A percentile compares a stretch with the other conserved stretches of the same genome.
Conservation (phyloP, 2,113 vertebrate genomes). For the Aplodontia rufa region DNA sequence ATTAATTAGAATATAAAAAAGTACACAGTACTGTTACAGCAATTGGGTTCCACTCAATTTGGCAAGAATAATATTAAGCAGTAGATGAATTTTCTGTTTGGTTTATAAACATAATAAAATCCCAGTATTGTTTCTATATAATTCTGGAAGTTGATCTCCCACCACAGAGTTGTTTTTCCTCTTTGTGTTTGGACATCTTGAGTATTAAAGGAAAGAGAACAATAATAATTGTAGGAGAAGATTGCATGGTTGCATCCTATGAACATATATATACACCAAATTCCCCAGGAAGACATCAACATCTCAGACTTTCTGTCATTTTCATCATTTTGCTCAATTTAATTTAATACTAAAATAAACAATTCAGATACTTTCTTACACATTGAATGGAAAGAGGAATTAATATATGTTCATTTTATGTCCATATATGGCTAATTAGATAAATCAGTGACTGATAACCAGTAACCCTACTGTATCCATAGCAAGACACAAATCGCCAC, state of each 20-base stretch:
- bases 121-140: background rate
- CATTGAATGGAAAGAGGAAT: background rate
- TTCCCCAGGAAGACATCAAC: background rate
- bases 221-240: background rate
- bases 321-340: background rate
- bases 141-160: background rate
- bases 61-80: constrained; percentile 50
- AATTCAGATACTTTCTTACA: background rate
- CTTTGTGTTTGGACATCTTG: background rate
- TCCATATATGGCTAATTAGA: background rate
- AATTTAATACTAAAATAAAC: background rate
- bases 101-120: constrained; percentile 48
- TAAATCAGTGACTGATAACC: background rate
- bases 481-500: background rate
- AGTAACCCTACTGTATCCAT: background rate
- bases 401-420: background rate
- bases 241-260: background rate
- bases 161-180: constrained; percentile 15
- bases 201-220: background rate
- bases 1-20: constrained; percentile 35
- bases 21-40: constrained; percentile 20
- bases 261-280: background rate
- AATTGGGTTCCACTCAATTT: constrained; percentile 58
- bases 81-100: constrained; percentile 53
- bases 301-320: background rate